Evolutionary conservation across 2,113 vertebrate species (phyloP).

Genomic region (Mesocricetus auratus): DNA sequence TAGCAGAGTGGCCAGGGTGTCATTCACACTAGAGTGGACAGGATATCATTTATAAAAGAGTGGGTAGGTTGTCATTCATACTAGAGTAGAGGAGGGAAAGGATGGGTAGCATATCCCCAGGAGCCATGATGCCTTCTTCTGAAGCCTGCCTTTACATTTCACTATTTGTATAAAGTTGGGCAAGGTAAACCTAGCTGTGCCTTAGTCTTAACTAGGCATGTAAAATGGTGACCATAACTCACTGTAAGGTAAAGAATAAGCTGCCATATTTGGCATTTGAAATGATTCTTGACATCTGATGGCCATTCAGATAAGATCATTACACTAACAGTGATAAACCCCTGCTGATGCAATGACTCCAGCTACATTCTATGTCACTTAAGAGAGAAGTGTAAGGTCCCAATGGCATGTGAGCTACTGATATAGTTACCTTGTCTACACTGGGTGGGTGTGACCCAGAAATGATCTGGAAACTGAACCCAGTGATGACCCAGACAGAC

Average conservation of each 20-base stretch:
- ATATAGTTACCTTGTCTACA: not conserved
- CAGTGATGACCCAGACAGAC: not conserved
- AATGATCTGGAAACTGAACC: slow-evolving; percentile 6
- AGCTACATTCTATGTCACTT: not conserved
- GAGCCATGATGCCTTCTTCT: not conserved
- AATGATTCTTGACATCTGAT: not conserved
- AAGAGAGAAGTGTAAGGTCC: not conserved
- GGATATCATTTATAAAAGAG: too few relatives aligned
- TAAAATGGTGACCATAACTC: not conserved
- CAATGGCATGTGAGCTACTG: not conserved
- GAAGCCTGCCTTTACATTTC: not conserved
- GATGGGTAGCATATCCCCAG: not conserved
- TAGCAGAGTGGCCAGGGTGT: not conserved
- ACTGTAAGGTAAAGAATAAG: not conserved
- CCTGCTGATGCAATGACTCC: not conserved
- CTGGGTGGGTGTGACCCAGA: not conserved
- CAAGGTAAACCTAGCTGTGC: not conserved
- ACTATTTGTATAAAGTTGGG: not conserved
- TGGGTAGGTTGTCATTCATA: too few relatives aligned
- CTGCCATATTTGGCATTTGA: not conserved
- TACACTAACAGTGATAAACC: not conserved
- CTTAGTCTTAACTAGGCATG: not conserved
- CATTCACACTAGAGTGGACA: not conserved
- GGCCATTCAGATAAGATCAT: not conserved
- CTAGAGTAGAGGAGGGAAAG: not conserved